These are phyloP conservation scores for Linyphia triangularis DNA, from an alignment of 2,888 invertebrate genomes.

Conservation along the genomic window DNA sequence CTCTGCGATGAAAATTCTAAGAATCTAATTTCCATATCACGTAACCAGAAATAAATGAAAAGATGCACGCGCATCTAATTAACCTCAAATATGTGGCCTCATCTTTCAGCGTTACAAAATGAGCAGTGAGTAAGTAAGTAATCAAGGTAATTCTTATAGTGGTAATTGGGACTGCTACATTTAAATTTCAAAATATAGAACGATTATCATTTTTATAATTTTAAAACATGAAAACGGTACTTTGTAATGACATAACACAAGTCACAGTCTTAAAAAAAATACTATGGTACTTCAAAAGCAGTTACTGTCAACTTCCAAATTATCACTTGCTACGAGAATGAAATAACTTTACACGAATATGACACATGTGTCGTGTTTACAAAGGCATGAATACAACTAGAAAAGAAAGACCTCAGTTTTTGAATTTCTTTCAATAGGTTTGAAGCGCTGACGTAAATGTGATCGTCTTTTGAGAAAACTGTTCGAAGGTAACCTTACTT, in stretches of 20 bases:
- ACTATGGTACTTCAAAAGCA: not conserved
- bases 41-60: no score
- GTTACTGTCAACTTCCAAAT: not conserved
- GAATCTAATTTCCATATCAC: no score
- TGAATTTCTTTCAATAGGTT: not conserved
- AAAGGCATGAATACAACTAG: not conserved
- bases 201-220: not conserved
- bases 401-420: not conserved
- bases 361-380: not conserved
- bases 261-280: not conserved
- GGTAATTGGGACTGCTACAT: no score
- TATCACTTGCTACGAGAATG: not conserved
- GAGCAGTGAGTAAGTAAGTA: no score
- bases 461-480: constrained; percentile 34
- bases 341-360: not conserved
- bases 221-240: not conserved
- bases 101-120: no score
- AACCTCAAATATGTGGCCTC: no score
- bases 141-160: no score
- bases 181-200: no score
- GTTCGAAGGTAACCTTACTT: not conserved
- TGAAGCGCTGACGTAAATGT: constrained; percentile 22
- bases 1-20: no score
- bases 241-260: not conserved
- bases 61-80: no score